These are phyloP conservation scores for Botia kubotai DNA, from an alignment of 2,797 vertebrate species.

Conservation along the genomic window DNA sequence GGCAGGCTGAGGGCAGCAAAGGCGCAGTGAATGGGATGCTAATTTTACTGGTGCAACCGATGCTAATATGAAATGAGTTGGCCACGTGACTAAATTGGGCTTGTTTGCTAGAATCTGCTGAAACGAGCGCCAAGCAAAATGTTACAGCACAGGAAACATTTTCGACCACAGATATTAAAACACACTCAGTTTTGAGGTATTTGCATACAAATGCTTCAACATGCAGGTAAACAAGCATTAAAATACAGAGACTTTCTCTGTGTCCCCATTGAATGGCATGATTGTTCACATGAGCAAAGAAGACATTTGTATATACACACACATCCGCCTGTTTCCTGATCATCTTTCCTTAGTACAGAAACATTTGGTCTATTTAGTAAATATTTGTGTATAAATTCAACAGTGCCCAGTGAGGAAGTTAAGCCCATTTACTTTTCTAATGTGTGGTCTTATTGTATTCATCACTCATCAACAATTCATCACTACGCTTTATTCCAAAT, in stretches of 20 bases:
- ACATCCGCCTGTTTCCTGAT: conserved; percentile 27
- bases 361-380: conserved; percentile 38
- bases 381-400: conserved; percentile 29
- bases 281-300: conserved; percentile 29
- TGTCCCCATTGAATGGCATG: not conserved
- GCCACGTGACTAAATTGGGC: conserved; percentile 90
- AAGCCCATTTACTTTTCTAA: not conserved
- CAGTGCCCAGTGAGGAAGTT: not conserved
- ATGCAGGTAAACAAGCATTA: conserved; percentile 46
- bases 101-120: conserved; percentile 96
- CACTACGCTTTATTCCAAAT: not conserved
- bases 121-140: conserved; percentile 67
- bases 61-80: conserved; percentile 83
- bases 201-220: conserved; percentile 34
- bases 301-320: conserved; percentile 40
- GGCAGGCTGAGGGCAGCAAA: conserved; percentile 64
- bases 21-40: conserved; percentile 37
- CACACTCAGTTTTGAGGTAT: conserved; percentile 7
- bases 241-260: conserved; percentile 29
- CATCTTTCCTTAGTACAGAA: conserved; percentile 8
- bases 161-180: conserved; percentile 36
- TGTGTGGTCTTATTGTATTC: not conserved
- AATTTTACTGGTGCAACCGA: conserved; percentile 38
- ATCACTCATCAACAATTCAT: not conserved
- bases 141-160: conserved; percentile 23